Percentiles rank a stretch among this genome's conserved stretches.
Evolutionary conservation across 2,888 invertebrate species (phyloP).

Genomic region (Leuctra nigra): DNA sequence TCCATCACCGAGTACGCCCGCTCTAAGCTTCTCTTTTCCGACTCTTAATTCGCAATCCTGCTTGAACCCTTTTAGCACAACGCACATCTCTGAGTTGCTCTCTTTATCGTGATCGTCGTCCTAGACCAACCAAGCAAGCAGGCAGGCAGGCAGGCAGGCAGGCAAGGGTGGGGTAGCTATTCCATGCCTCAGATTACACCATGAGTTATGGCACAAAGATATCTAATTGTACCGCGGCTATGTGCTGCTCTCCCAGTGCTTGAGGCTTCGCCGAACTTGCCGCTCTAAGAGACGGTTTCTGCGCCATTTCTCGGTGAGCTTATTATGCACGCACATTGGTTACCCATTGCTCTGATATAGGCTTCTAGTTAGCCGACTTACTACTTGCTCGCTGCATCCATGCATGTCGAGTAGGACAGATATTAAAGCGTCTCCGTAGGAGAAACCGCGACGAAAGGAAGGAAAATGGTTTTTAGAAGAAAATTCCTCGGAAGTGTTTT

Average conservation of each 20-base stretch:
- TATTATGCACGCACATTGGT: slow-evolving; percentile 24
- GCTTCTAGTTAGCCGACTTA: too few relatives aligned
- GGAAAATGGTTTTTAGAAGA: too few relatives aligned
- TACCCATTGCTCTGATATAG: slow-evolving; percentile 12
- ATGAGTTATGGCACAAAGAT: slow-evolving; percentile 53
- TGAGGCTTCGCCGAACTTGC: slow-evolving; percentile 15
- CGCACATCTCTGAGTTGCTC: background rate
- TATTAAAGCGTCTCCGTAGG: too few relatives aligned
- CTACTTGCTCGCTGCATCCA: slow-evolving; percentile 13
- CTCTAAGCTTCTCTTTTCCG: slow-evolving; percentile 19
- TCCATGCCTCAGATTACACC: slow-evolving; percentile 48
- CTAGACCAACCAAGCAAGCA: slow-evolving; percentile 19
- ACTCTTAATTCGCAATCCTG: slow-evolving; percentile 22
- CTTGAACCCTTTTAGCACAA: slow-evolving; percentile 18
- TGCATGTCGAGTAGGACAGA: too few relatives aligned
- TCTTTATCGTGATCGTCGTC: slow-evolving; percentile 9
- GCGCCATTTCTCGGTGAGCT: slow-evolving; percentile 26
- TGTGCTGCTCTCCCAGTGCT: slow-evolving; percentile 21
- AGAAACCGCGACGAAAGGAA: too few relatives aligned
- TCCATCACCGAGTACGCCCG: slow-evolving; percentile 23
- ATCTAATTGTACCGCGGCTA: slow-evolving; percentile 44
- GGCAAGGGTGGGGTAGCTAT: slow-evolving; percentile 36
- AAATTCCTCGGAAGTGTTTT: too few relatives aligned
- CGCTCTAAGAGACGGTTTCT: slow-evolving; percentile 23
- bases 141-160: slow-evolving; percentile 22